Conservation (phyloP, 2,797 vertebrate species). For the Rhinophrynus dorsalis region DNA sequence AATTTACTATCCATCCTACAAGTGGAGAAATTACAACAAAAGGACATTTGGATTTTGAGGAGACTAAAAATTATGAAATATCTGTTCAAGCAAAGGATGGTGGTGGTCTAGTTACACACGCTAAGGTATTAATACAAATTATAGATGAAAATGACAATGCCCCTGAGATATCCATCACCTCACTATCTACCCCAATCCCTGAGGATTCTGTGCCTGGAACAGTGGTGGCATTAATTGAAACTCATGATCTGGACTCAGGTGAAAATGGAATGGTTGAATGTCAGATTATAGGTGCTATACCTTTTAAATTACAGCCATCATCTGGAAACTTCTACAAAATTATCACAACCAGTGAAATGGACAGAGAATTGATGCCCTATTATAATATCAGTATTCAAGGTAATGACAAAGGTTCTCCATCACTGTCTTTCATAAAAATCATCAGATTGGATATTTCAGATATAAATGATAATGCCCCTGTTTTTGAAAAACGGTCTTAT, state of each 20-base stretch:
- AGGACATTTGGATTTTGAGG: slow-evolving; percentile 69
- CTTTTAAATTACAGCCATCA: slow-evolving; percentile 64
- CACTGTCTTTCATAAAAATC: not conserved
- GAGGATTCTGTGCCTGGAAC: slow-evolving; percentile 65
- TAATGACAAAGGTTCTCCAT: slow-evolving; percentile 20
- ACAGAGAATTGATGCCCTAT: slow-evolving; percentile 9
- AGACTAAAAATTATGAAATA: slow-evolving; percentile 67
- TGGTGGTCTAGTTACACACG: slow-evolving; percentile 59
- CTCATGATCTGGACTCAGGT: slow-evolving; percentile 66
- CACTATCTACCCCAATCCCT: slow-evolving; percentile 55
- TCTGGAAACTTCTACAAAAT: slow-evolving; percentile 71
- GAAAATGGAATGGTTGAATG: slow-evolving; percentile 58
- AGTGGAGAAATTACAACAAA: slow-evolving; percentile 57
- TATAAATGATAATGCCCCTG: slow-evolving; percentile 36
- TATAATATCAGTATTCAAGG: slow-evolving; percentile 28
- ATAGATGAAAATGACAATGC: slow-evolving; percentile 59
- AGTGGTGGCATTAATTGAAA: slow-evolving; percentile 62
- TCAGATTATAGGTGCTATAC: slow-evolving; percentile 47
- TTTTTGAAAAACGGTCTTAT: slow-evolving; percentile 7
- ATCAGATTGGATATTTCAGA: slow-evolving; percentile 30
- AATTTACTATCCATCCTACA: slow-evolving; percentile 54
- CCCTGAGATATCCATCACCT: slow-evolving; percentile 60
- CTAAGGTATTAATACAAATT: slow-evolving; percentile 70
- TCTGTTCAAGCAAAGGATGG: slow-evolving; percentile 71
- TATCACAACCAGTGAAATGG: slow-evolving; percentile 54